Conservation (phyloP, 2,113 vertebrate genomes). For the Alethe diademata region DNA sequence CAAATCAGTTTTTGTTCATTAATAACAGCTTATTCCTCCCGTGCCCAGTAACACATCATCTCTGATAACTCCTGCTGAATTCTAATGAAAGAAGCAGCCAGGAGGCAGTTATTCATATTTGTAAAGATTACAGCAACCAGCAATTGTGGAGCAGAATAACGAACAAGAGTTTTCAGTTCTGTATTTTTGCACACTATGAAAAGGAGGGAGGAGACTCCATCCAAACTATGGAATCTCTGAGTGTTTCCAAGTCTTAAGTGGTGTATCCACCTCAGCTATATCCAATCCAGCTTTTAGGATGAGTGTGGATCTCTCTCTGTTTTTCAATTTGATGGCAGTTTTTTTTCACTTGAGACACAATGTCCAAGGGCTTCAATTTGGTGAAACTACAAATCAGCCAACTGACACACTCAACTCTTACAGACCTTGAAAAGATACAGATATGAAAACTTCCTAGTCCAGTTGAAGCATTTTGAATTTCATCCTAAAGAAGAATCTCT, state of each 20-base stretch:
- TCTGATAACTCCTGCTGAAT: not conserved
- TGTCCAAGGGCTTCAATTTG: not conserved
- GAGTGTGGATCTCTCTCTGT: not conserved
- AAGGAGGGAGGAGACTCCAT: not conserved
- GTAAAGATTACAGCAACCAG: not conserved
- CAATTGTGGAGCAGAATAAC: not conserved
- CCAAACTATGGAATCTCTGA: not conserved
- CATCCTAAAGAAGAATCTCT: not conserved
- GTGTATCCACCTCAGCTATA: not conserved
- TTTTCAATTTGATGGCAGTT: not conserved
- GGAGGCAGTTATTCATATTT: not conserved
- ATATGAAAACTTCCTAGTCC: not conserved
- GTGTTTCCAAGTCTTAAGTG: not conserved
- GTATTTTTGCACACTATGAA: not conserved
- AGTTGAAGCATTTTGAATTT: conserved; percentile 16
- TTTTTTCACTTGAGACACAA: not conserved
- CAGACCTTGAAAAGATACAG: not conserved
- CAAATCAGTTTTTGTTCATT: conserved; percentile 32
- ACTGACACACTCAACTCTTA: not conserved
- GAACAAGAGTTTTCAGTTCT: not conserved
- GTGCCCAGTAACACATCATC: not conserved
- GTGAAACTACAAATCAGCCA: not conserved
- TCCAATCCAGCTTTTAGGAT: not conserved
- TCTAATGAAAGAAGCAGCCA: not conserved
- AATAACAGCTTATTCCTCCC: not conserved